These are phyloP conservation scores for Prionailurus bengalensis DNA, from an alignment of 2,113 vertebrate genomes.

Conservation along the genomic window DNA sequence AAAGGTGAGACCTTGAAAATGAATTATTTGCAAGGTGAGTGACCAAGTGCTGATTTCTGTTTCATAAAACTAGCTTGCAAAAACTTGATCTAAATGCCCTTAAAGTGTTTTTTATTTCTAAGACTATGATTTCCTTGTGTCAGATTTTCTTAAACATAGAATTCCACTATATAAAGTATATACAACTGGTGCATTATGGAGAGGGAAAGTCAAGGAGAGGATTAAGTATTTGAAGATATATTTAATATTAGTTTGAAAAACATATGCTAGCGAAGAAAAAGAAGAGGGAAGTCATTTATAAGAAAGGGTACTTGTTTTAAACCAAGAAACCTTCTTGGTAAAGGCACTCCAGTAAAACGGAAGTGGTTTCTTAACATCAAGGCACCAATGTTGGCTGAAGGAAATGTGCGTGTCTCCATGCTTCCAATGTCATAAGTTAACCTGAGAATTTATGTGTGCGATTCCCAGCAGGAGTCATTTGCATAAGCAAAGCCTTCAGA, in stretches of 20 bases:
- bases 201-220: not conserved
- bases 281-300: constrained; percentile 5
- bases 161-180: not conserved
- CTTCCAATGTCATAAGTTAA: not conserved
- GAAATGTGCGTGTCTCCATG: not conserved
- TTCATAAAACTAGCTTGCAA: constrained; percentile 17
- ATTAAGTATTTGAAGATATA: constrained; percentile 10
- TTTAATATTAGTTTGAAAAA: constrained; percentile 54
- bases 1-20: not conserved
- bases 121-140: not conserved
- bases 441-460: not conserved
- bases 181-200: not conserved
- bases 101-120: not conserved
- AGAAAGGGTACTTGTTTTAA: constrained; percentile 49
- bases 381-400: not conserved
- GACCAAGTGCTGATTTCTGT: not conserved
- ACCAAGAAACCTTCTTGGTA: not conserved
- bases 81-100: not conserved
- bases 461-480: constrained; percentile 27
- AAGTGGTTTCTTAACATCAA: not conserved
- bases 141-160: not conserved
- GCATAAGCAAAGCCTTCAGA: constrained; percentile 14
- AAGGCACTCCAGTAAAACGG: not conserved
- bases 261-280: not conserved
- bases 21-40: not conserved